Evolutionary conservation across 2,797 vertebrate species (phyloP), one percentile per base, ranked within the genome.

Genomic region (Dryobates pubescens): DNA sequence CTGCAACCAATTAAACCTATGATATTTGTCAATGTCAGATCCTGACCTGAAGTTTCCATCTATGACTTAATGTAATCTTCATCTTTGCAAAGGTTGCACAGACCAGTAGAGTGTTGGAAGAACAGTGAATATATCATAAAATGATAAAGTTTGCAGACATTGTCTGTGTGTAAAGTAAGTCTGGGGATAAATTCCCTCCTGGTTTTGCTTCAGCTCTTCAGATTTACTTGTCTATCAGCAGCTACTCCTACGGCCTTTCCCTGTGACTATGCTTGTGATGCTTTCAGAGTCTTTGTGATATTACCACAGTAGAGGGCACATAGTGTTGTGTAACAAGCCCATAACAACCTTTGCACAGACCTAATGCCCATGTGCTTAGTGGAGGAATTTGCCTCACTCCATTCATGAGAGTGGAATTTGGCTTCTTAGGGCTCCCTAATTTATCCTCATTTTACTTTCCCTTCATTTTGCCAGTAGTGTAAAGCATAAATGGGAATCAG

Each of bases 91-190:
- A 59, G 17, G 45, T 82, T 57, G 27, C 30, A 32, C 22, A 59
- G 43, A 54, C 7, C 36, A 49, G 6, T 7, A 29, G 8, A 12
- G 3, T 47, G 51, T 15, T 64, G 24, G 15, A 89, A 56, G 54
- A 64, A 30, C 0, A 34, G 6, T 61, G 19, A 43, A 63, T 23
- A 43, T 0, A 1, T 29, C 8, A 41, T 47, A 30, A 75, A 86
- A 45, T 7, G 2, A 41, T 26, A 53, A 32, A 38, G 13, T 8
- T 90, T 88, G 41, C 12, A 57, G 32, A 76, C 63, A 62, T 1
- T 29, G 1, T 19, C 3, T 13, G 2, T 20, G 19, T 13, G 18
- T 10, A 75, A 15, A 57, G 45, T 36, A 72, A 72, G 5, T 53
- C 65, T 71, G 14, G 24, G 14, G 13, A 47, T n/a, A 53, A 71